A percentile compares a stretch with the other conserved stretches of the same genome.
Conservation (phyloP, 2,888 invertebrate genomes). For the Strigamia crassipes region DNA sequence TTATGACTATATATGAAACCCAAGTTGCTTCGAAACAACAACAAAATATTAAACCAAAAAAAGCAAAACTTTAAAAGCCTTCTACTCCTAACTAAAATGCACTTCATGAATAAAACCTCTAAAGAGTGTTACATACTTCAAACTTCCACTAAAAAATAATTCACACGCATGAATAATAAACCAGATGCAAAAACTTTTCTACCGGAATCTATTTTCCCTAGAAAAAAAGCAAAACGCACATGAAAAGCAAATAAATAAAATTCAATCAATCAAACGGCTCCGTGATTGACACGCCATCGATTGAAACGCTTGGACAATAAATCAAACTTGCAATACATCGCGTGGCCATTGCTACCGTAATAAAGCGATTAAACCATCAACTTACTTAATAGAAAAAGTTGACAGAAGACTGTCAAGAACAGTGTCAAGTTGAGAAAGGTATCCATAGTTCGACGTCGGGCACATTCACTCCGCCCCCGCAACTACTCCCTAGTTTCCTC, state of each 20-base stretch:
- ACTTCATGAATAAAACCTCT: neutral
- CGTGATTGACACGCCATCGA: neutral
- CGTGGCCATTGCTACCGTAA: neutral
- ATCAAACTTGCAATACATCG: neutral
- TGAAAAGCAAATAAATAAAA: neutral
- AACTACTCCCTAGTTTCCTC: constrained; percentile 30
- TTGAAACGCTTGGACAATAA: neutral
- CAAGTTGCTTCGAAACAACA: neutral
- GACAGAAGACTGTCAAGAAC: constrained; percentile 38
- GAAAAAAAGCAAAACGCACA: neutral
- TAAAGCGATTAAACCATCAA: neutral
- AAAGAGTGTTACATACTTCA: neutral
- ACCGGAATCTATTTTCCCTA: neutral
- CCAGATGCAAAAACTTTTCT: neutral
- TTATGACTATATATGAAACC: neutral
- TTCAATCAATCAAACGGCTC: neutral
- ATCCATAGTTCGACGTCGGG: constrained; percentile 28
- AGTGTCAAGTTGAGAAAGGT: constrained; percentile 29
- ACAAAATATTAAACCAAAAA: neutral
- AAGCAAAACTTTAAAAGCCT: constrained; percentile 20
- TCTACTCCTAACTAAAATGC: neutral
- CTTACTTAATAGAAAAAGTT: constrained; percentile 18
- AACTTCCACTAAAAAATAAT: neutral
- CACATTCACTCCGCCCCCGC: constrained; percentile 42
- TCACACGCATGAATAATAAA: neutral